Conservation (phyloP, 2,888 invertebrate species). For the Cremastinae sp. region DNA sequence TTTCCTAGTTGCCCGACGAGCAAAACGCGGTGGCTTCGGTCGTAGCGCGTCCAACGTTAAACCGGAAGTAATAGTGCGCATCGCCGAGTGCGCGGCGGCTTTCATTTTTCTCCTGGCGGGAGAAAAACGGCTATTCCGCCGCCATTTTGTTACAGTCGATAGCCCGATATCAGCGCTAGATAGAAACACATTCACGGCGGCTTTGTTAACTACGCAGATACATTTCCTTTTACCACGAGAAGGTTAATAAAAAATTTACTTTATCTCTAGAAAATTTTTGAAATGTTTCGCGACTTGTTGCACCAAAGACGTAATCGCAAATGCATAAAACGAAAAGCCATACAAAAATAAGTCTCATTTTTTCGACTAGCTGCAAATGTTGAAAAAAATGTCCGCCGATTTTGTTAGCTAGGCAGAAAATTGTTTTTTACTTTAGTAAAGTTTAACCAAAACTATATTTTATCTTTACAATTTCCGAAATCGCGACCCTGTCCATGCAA, state of each 20-base stretch:
- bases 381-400: no score
- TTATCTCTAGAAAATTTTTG: no score
- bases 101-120: slow-evolving; percentile 12
- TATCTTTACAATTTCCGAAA: no score
- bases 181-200: neutral
- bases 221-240: neutral
- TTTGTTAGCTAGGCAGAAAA: no score
- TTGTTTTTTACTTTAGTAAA: no score
- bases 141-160: slow-evolving; percentile 37
- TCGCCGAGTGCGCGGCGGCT: slow-evolving; percentile 15
- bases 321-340: no score
- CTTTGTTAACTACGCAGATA: neutral
- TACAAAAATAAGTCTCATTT: no score
- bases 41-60: slow-evolving; percentile 39
- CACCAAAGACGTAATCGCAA: no score
- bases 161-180: neutral
- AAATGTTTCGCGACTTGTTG: no score
- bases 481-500: no score
- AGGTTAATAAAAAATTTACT: neutral
- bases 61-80: slow-evolving; percentile 48
- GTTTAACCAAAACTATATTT: no score
- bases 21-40: slow-evolving; percentile 43
- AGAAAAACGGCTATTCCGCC: neutral
- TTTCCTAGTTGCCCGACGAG: slow-evolving; percentile 37
- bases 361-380: no score